These are phyloP conservation scores for Lutraria rhynchaena DNA, from an alignment of 1,140 invertebrate genomes.

Conservation along the genomic window DNA sequence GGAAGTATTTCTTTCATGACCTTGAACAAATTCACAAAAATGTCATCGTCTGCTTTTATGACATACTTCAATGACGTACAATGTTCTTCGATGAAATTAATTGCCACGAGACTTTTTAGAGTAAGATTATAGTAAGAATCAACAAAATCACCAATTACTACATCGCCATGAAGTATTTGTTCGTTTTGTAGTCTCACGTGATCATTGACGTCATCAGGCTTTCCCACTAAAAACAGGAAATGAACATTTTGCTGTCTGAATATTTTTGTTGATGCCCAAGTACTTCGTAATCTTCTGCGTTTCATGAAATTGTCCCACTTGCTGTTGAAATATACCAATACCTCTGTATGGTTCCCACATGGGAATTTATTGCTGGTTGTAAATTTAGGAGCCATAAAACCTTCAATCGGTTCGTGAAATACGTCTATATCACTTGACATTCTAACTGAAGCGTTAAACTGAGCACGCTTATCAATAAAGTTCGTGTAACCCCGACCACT, in stretches of 20 bases:
- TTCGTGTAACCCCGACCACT: too few species aligned
- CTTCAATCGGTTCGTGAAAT: too few species aligned
- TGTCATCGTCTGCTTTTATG: constrained; percentile 96
- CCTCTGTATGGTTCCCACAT: constrained; percentile 19
- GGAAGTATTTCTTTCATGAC: constrained; percentile 69
- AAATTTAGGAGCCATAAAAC: not conserved
- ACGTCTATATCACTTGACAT: too few species aligned
- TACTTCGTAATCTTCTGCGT: constrained; percentile 67
- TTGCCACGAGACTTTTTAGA: constrained; percentile 89
- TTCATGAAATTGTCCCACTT: constrained; percentile 33
- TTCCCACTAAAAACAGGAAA: constrained; percentile 88
- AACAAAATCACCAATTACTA: constrained; percentile 76
- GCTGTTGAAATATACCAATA: constrained; percentile 54
- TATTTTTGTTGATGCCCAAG: constrained; percentile 66
- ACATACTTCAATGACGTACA: constrained; percentile 88
- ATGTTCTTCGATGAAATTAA: constrained; percentile 88
- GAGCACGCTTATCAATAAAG: too few species aligned
- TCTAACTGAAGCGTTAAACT: too few species aligned
- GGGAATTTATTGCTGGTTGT: not conserved
- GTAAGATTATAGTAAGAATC: constrained; percentile 75
- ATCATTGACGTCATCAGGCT: constrained; percentile 78
- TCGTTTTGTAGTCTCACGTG: constrained; percentile 67
- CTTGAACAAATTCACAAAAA: constrained; percentile 86
- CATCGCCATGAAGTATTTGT: constrained; percentile 72
- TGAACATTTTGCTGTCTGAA: constrained; percentile 58